A percentile compares a stretch with the other conserved stretches of the same genome.
Evolutionary conservation across 2,888 invertebrate species (phyloP).

Genomic region (Ectemnius continuus): DNA sequence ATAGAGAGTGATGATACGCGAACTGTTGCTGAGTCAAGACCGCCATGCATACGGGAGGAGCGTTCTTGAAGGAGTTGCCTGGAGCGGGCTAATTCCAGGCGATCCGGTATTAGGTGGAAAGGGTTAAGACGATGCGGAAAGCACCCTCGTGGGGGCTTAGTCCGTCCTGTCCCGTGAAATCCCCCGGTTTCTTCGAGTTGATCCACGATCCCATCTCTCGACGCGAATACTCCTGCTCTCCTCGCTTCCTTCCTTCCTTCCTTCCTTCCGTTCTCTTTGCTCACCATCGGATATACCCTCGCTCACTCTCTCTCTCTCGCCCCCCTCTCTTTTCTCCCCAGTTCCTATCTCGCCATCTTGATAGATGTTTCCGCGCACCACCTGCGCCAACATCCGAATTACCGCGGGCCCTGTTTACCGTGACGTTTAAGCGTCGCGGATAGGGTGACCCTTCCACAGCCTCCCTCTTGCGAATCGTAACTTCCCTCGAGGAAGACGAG

Average conservation of each 20-base stretch:
- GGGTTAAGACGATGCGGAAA: constrained; percentile 67
- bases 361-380: constrained; percentile 74
- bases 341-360: constrained; percentile 70
- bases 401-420: constrained; percentile 62
- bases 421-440: constrained; percentile 59
- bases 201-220: constrained; percentile 37
- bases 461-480: too few relatives aligned
- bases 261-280: constrained; percentile 41
- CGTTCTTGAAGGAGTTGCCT: too few relatives aligned
- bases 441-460: constrained; percentile 24
- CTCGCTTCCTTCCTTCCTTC: constrained; percentile 13
- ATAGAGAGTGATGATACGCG: background rate
- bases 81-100: constrained; percentile 59
- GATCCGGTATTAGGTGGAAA: constrained; percentile 60
- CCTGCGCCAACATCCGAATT: constrained; percentile 74
- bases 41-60: too few relatives aligned
- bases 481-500: too few relatives aligned
- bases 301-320: too few relatives aligned
- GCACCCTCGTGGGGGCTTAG: constrained; percentile 54
- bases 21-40: background rate
- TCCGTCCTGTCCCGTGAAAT: constrained; percentile 55
- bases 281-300: constrained; percentile 50
- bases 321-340: background rate
- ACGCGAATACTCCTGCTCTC: background rate
- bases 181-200: constrained; percentile 62